Conservation (phyloP, 2,888 invertebrate species). For the Andrena haemorrhoa region DNA sequence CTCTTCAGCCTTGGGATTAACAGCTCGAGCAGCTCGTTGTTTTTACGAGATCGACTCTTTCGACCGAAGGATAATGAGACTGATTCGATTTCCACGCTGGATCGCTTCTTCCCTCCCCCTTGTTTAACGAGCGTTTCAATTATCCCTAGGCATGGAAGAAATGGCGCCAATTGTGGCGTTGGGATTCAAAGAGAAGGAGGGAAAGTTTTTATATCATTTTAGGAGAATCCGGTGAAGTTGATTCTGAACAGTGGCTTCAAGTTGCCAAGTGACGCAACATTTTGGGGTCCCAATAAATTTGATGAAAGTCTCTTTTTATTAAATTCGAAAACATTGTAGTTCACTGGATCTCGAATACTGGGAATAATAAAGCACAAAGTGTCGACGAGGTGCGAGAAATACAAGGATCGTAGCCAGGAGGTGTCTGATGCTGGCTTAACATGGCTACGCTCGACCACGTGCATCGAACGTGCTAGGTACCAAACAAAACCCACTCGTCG, state of each 20-base stretch:
- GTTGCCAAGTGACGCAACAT: too few relatives aligned
- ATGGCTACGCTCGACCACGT: slow-evolving; percentile 65
- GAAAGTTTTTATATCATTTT: too few relatives aligned
- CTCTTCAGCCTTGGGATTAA: slow-evolving; percentile 23
- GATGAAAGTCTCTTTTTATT: too few relatives aligned
- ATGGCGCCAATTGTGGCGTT: not conserved
- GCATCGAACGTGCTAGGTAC: slow-evolving; percentile 68
- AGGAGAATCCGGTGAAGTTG: too few relatives aligned
- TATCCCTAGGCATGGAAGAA: not conserved
- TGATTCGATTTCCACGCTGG: slow-evolving; percentile 28
- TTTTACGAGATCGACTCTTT: slow-evolving; percentile 31
- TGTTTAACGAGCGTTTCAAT: slow-evolving; percentile 19
- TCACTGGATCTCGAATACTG: not conserved
- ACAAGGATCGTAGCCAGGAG: slow-evolving; percentile 44
- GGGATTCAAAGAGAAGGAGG: too few relatives aligned
- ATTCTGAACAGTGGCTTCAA: too few relatives aligned
- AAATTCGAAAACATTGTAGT: not conserved
- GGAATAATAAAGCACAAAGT: slow-evolving; percentile 2
- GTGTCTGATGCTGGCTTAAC: slow-evolving; percentile 68
- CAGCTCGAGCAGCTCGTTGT: slow-evolving; percentile 10
- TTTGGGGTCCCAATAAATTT: too few relatives aligned
- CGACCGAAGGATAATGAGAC: not conserved
- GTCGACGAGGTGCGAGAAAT: not conserved
- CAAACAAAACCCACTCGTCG: slow-evolving; percentile 78
- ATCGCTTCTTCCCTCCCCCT: not conserved